Conservation (phyloP, 2,888 invertebrate genomes). For the Neoascia interrupta region DNA sequence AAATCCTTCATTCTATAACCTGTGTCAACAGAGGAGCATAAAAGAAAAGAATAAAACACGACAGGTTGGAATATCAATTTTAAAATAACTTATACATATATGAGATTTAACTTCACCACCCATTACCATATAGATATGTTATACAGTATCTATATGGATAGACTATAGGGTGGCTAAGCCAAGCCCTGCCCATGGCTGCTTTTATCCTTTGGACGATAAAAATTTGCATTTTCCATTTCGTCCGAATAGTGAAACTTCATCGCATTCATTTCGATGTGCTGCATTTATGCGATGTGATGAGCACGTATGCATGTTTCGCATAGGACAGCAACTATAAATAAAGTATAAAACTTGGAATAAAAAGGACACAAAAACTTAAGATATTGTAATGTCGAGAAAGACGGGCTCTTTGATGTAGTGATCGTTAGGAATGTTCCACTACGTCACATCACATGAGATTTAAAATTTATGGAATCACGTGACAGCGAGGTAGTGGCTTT, state of each 20-base stretch:
- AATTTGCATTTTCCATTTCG: slow-evolving; percentile 36
- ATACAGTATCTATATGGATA: no score
- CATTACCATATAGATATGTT: slow-evolving; percentile 39
- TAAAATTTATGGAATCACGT: slow-evolving; percentile 74
- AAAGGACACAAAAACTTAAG: slow-evolving; percentile 21
- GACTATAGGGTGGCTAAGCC: no score
- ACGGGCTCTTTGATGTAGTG: slow-evolving; percentile 67
- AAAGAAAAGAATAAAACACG: not conserved
- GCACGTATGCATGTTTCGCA: no score
- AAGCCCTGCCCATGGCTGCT: not conserved
- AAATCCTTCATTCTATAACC: slow-evolving; percentile 33
- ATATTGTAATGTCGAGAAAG: not conserved
- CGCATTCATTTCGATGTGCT: slow-evolving; percentile 4
- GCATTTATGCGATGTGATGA: not conserved
- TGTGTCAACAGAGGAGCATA: slow-evolving; percentile 9
- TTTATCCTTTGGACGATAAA: slow-evolving; percentile 13
- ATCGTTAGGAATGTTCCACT: slow-evolving; percentile 78
- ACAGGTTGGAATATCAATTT: slow-evolving; percentile 24
- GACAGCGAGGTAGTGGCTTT: slow-evolving; percentile 78
- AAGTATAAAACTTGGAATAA: slow-evolving; percentile 28
- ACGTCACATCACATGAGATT: slow-evolving; percentile 79
- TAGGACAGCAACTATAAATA: no score
- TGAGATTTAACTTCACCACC: no score
- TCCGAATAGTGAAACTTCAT: slow-evolving; percentile 6
- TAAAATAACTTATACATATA: no score